Evolutionary conservation across 2,113 vertebrate genomes (phyloP), one percentile per base, ranked within the genome.

Genomic region (Malurus alboscapulatus): DNA sequence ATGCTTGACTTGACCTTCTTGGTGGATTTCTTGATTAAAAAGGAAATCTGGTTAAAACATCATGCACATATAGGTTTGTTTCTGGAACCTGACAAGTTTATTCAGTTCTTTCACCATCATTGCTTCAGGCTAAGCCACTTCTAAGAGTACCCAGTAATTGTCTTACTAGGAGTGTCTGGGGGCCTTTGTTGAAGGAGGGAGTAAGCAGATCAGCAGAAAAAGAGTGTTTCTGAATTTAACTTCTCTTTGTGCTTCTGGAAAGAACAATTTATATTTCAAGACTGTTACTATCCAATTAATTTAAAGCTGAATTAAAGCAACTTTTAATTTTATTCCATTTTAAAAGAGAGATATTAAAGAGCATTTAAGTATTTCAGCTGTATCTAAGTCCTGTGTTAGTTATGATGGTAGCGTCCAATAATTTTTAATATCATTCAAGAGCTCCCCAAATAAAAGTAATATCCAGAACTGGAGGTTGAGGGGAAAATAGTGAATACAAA

Each of bases 31-130:
- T 71, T 40, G 59, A 26, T 55, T 58, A 80, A 53, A 92, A 95
- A 80, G 53, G 54, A 92, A 75, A 88, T 57, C 27, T 58, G 44
- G 5, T 82, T 78, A 78, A 79, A 71, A 1, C 5, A 84, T 61
- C 4, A 6, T 48, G 12, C 2, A 12, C 26, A 6, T 88, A 50
- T 3, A 74, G 54, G 50, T 91, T 73, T 10, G 7, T 91, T 92
- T 91, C 80, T 96, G 87, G 57, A 81, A 96, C 61, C 36, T n/a
- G 74, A n/a, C 73, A 72, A 57, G 73, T 88, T 55, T 82, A 67
- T 88, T 67, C 61, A 55, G 30, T 84, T 82, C 44, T 90, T 77
- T 53, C 38, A 36, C 78, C 29, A 53, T 67, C 53, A n/a, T 54
- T 93, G 45, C 75, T 63, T 93, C 14, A 5, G 40, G 17, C 48